Conservation (phyloP, 2,888 invertebrate genomes). For the Caenorhabditis angaria region DNA sequence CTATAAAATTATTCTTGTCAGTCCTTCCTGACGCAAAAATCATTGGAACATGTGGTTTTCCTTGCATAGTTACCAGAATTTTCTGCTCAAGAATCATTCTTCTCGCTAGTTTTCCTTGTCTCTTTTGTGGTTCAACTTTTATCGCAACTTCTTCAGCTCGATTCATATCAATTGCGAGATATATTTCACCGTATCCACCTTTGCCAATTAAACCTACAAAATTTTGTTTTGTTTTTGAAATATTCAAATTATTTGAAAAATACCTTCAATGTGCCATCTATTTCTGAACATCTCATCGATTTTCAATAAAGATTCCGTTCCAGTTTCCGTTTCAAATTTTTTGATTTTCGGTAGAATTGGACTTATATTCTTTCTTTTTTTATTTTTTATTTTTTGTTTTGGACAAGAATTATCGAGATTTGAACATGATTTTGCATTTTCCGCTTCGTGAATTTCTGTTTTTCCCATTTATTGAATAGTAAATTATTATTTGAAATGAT, state of each 20-base stretch:
- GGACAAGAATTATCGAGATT: neutral
- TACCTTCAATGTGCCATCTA: slow-evolving; percentile 48
- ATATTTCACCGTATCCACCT: slow-evolving; percentile 62
- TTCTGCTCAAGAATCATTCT: slow-evolving; percentile 63
- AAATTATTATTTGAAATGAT: no score
- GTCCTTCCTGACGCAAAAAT: slow-evolving; percentile 55
- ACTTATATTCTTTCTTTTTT: no score
- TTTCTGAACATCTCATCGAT: slow-evolving; percentile 47
- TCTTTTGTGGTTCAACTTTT: slow-evolving; percentile 55
- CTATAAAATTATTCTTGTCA: slow-evolving; percentile 36
- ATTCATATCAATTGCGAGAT: slow-evolving; percentile 49
- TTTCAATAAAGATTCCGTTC: slow-evolving; percentile 24
- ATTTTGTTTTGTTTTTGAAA: neutral
- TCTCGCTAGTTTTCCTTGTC: slow-evolving; percentile 47
- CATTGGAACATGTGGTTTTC: slow-evolving; percentile 56
- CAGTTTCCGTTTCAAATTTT: slow-evolving; percentile 3
- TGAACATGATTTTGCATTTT: neutral
- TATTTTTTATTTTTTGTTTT: no score
- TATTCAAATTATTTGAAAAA: neutral
- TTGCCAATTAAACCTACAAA: slow-evolving; percentile 27
- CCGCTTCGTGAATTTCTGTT: neutral
- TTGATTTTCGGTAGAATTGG: slow-evolving; percentile 6
- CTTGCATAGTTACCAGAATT: slow-evolving; percentile 54
- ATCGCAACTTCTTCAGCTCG: slow-evolving; percentile 54
- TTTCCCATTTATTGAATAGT: neutral